Percentiles rank a stretch among this genome's conserved stretches.
phyloP scores from a whole-genome alignment of 2,113 vertebrate genomes.

The Cynoglossus semilaevis region DNA sequence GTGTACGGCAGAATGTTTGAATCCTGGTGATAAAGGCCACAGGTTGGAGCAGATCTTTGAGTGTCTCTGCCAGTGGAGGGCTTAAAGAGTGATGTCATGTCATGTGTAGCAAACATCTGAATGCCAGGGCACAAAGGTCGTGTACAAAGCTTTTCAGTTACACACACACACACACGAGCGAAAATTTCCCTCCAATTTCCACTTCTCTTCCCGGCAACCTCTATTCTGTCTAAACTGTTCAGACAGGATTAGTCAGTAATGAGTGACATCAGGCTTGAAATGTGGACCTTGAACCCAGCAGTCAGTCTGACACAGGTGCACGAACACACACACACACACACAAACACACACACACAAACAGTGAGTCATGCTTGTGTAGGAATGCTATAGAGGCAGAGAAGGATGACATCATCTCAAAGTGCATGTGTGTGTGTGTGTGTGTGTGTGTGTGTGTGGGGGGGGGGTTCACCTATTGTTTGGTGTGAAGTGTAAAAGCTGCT shows the following conservation, averaged over 20 bases:
- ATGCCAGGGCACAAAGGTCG: conserved; percentile 26
- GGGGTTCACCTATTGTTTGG: too few relatives aligned
- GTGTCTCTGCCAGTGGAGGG: conserved; percentile 29
- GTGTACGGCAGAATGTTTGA: too few relatives aligned
- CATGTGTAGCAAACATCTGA: conserved; percentile 27
- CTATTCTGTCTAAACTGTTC: conserved; percentile 25
- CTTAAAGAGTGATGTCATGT: conserved; percentile 35
- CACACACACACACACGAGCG: conserved; percentile 11
- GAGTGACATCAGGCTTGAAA: conserved; percentile 58
- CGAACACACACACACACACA: conserved; percentile 17
- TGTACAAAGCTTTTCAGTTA: conserved; percentile 9
- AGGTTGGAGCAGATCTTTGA: too few relatives aligned
- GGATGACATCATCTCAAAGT: conserved; percentile 56
- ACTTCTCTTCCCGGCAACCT: conserved; percentile 11
- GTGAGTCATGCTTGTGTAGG: conserved; percentile 51
- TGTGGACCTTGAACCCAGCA: conserved; percentile 50
- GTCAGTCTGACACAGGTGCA: conserved; percentile 22
- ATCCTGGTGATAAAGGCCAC: too few relatives aligned
- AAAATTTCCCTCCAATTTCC: conserved; percentile 31
- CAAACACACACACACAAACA: conserved; percentile 13
- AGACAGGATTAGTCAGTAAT: conserved; percentile 55
- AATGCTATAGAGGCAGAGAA: conserved; percentile 30
- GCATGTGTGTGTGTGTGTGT: conserved; percentile 6
- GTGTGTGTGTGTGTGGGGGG: conserved; percentile 22
- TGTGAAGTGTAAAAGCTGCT: too few relatives aligned